These are phyloP conservation scores for Urocyon cinereoargenteus DNA, from an alignment of 2,797 vertebrate genomes.

Conservation along the genomic window DNA sequence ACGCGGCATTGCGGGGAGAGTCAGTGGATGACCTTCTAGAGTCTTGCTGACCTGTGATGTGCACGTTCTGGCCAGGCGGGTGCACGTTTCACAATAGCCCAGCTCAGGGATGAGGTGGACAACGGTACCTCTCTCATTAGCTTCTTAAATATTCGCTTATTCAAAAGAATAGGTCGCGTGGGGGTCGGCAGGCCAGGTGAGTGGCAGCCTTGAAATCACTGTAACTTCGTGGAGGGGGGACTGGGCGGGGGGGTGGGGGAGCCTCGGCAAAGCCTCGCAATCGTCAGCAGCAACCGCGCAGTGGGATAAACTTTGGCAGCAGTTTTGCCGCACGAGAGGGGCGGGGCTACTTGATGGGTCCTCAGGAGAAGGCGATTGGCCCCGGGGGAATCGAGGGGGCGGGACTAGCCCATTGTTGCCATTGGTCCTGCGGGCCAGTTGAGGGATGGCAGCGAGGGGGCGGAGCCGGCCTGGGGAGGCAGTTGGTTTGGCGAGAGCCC, in stretches of 20 bases:
- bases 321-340: constrained; percentile 62
- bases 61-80: background rate
- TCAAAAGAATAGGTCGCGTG: background rate
- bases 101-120: background rate
- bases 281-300: background rate
- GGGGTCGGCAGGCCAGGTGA: background rate
- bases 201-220: background rate
- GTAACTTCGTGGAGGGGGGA: background rate
- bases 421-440: constrained; percentile 27
- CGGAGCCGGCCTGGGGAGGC: background rate
- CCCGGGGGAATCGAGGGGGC: constrained; percentile 59
- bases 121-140: background rate
- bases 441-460: constrained; percentile 66
- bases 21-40: background rate
- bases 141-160: background rate
- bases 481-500: background rate
- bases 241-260: background rate
- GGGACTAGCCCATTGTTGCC: constrained; percentile 67
- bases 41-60: background rate
- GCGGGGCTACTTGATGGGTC: constrained; percentile 43
- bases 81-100: background rate
- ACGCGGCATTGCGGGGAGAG: background rate
- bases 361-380: constrained; percentile 72
- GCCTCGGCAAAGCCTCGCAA: background rate
- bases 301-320: constrained; percentile 4